Conservation (phyloP, 2,113 vertebrate genomes). For the Rhinopomastus cyanomelas region DNA sequence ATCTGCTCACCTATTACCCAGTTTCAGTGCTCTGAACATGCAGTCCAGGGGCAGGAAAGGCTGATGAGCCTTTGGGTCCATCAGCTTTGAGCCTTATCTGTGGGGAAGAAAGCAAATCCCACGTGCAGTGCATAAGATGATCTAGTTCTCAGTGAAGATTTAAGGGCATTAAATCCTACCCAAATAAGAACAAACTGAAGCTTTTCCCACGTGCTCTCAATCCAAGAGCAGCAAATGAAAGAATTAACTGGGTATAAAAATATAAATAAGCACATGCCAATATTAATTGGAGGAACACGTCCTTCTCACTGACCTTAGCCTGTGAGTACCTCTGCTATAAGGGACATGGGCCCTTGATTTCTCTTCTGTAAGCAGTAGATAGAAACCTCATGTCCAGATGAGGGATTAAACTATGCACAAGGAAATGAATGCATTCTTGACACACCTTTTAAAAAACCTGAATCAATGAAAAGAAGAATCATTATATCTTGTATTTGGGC, state of each 20-base stretch:
- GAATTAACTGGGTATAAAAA: slow-evolving; percentile 38
- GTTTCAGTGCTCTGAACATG: background rate
- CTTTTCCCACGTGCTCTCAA: background rate
- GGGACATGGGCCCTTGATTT: background rate
- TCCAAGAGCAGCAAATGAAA: slow-evolving; percentile 15
- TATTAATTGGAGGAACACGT: slow-evolving; percentile 25
- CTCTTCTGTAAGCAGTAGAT: background rate
- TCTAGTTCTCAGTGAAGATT: background rate
- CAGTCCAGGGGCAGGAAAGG: background rate
- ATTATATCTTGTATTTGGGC: slow-evolving; percentile 32
- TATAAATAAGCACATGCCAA: slow-evolving; percentile 50
- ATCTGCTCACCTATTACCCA: background rate
- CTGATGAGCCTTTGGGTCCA: background rate
- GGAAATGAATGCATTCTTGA: slow-evolving; percentile 5
- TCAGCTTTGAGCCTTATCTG: background rate
- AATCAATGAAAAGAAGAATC: slow-evolving; percentile 19
- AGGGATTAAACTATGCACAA: slow-evolving; percentile 12
- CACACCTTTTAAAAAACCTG: slow-evolving; percentile 15
- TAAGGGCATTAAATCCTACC: background rate
- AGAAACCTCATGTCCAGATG: background rate
- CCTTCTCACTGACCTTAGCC: slow-evolving; percentile 47
- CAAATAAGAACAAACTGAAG: background rate
- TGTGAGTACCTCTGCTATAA: background rate
- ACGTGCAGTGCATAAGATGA: background rate
- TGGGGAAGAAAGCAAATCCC: background rate